Percentiles rank a stretch among this genome's conserved stretches.
Conservation (phyloP, 2,888 invertebrate species). For the Masnerella sp. region DNA sequence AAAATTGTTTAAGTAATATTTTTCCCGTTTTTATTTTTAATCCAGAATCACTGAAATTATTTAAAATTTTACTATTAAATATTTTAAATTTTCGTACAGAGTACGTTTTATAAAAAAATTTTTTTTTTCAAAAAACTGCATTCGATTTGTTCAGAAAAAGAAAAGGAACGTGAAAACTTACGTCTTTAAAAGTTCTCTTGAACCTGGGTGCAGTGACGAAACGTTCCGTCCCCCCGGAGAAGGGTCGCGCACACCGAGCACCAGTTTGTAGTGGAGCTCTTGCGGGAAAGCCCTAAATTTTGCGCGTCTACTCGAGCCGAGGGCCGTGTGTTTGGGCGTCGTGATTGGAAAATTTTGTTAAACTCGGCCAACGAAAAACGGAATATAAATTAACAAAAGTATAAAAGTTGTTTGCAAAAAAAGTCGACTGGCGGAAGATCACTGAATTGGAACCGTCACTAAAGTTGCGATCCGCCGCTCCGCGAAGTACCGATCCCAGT, state of each 20-base stretch:
- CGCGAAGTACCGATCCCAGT: conserved; percentile 54
- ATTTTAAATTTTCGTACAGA: too few species aligned
- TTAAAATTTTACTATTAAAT: too few species aligned
- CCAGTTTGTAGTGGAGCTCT: conserved; percentile 21
- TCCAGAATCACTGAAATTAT: too few species aligned
- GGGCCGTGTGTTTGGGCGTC: conserved; percentile 35
- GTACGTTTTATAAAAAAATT: too few species aligned
- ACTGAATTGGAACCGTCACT: conserved; percentile 9
- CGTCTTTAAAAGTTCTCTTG: conserved; percentile 51
- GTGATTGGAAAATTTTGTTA: too few species aligned
- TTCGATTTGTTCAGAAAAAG: too few species aligned
- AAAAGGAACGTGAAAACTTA: conserved; percentile 25
- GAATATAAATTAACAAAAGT: too few species aligned
- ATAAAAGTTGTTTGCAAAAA: not conserved
- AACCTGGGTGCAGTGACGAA: conserved; percentile 45
- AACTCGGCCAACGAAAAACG: too few species aligned
- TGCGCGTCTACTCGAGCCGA: conserved; percentile 38
- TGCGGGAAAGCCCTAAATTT: conserved; percentile 39
- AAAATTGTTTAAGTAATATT: too few species aligned
- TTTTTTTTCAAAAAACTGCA: too few species aligned
- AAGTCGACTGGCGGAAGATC: not conserved
- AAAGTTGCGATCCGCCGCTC: conserved; percentile 19
- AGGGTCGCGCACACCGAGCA: conserved; percentile 42
- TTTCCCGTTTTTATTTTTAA: too few species aligned
- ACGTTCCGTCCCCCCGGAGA: conserved; percentile 35